These are phyloP conservation scores for Stichopus horrens DNA, from an alignment of 53 echinoderm and acorn worm genomes.

Conservation along the genomic window DNA sequence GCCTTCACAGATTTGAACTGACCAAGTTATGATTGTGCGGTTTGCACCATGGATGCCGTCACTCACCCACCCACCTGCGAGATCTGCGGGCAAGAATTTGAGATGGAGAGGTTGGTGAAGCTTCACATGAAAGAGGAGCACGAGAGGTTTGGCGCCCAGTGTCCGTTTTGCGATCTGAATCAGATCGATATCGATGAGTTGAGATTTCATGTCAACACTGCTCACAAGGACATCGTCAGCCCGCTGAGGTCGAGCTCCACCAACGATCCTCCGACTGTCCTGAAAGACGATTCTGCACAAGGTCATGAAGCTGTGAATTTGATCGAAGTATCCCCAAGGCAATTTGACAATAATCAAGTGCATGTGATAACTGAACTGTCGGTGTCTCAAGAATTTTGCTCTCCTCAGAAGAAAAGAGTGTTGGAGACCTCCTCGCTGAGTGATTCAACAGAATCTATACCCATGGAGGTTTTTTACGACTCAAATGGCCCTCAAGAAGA, in stretches of 20 bases:
- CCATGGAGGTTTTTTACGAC: conserved; percentile 20
- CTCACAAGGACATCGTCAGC: conserved; percentile 60
- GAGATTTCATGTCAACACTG: conserved; percentile 81
- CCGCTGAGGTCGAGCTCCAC: conserved; percentile 18
- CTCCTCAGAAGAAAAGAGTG: conserved; percentile 12
- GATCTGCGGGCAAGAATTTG: conserved; percentile 87
- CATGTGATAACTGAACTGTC: background rate
- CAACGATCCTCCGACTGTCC: background rate
- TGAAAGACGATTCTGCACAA: background rate
- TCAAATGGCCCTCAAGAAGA: background rate
- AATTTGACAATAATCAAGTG: background rate
- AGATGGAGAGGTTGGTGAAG: conserved; percentile 59
- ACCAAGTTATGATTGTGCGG: too few species aligned
- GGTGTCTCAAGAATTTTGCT: conserved; percentile 10
- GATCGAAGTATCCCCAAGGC: background rate
- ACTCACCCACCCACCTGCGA: conserved; percentile 49
- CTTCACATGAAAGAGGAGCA: conserved; percentile 84
- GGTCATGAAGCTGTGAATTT: background rate
- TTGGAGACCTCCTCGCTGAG: background rate
- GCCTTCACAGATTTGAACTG: too few species aligned
- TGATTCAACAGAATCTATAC: background rate
- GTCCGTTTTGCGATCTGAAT: conserved; percentile 86
- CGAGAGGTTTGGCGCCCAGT: conserved; percentile 64
- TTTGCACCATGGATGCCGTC: background rate
- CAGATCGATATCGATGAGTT: conserved; percentile 76